Evolutionary conservation across 2,113 vertebrate genomes (phyloP).

Genomic region (Ophthalmolycus amberensis): DNA sequence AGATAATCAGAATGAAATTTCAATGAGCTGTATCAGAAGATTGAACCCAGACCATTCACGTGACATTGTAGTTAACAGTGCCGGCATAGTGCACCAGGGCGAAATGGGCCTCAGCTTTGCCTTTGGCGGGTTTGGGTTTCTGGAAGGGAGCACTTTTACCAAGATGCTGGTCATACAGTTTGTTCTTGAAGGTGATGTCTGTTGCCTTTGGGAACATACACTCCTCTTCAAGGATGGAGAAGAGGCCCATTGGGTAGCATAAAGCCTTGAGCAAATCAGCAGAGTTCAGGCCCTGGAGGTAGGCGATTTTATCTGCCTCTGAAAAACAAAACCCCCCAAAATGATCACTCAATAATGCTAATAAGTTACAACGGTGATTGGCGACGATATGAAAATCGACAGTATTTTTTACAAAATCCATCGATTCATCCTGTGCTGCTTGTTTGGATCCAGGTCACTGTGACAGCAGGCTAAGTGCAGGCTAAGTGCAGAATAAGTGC

Average conservation of each 20-base stretch:
- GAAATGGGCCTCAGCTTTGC: slow-evolving; percentile 88
- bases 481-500: too few relatives aligned
- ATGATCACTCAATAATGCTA: slow-evolving; percentile 34
- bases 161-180: slow-evolving; percentile 90
- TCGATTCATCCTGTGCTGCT: not conserved
- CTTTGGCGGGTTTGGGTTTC: slow-evolving; percentile 89
- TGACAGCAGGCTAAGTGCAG: not conserved
- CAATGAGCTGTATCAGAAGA: not conserved
- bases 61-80: slow-evolving; percentile 89
- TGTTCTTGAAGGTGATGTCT: slow-evolving; percentile 88
- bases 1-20: not conserved
- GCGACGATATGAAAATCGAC: not conserved
- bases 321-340: slow-evolving; percentile 6
- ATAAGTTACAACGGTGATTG: not conserved
- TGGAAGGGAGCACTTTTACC: slow-evolving; percentile 89
- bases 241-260: slow-evolving; percentile 83
- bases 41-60: not conserved
- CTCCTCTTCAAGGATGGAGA: slow-evolving; percentile 85
- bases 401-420: not conserved
- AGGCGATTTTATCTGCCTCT: slow-evolving; percentile 83
- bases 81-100: slow-evolving; percentile 88
- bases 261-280: slow-evolving; percentile 83
- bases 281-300: slow-evolving; percentile 85
- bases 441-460: not conserved
- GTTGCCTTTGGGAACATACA: slow-evolving; percentile 84